phyloP scores from a whole-genome alignment of 2,113 vertebrate species.

The Petrocephalus zakoni region DNA sequence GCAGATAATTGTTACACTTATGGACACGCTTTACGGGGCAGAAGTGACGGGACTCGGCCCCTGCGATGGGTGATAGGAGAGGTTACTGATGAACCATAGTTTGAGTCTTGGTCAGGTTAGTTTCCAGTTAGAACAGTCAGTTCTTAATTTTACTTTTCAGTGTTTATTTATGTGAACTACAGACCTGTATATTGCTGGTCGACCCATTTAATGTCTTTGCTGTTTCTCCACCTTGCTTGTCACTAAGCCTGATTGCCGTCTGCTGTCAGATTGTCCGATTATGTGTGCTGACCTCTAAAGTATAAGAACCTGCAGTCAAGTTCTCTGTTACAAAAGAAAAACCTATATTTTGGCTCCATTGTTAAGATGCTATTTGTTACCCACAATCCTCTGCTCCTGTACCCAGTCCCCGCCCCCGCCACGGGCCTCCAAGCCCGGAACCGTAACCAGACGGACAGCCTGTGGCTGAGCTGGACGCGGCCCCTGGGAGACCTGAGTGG shows the following conservation, averaged over 20 bases:
- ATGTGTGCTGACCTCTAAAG: neutral
- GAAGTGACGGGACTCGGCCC: neutral
- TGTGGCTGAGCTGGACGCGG: constrained; percentile 75
- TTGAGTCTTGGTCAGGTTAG: neutral
- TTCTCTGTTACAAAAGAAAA: neutral
- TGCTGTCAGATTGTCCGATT: neutral
- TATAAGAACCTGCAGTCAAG: neutral
- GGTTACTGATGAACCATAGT: neutral
- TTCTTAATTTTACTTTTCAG: neutral
- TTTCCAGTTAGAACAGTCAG: neutral
- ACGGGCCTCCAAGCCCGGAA: constrained; percentile 66
- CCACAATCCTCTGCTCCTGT: neutral
- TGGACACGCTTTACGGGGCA: neutral
- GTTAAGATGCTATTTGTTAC: neutral
- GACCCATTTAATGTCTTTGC: neutral
- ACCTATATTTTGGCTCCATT: neutral
- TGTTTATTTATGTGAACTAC: neutral
- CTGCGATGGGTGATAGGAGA: neutral
- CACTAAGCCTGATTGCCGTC: neutral
- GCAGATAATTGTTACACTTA: neutral
- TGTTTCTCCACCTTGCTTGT: neutral
- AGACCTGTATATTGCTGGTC: neutral
- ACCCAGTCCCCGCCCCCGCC: constrained; percentile 75
- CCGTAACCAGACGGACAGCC: constrained; percentile 69
- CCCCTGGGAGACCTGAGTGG: constrained; percentile 68